These are phyloP conservation scores for Dreissena polymorpha DNA, from an alignment of 1,140 invertebrate species.

Conservation along the genomic window DNA sequence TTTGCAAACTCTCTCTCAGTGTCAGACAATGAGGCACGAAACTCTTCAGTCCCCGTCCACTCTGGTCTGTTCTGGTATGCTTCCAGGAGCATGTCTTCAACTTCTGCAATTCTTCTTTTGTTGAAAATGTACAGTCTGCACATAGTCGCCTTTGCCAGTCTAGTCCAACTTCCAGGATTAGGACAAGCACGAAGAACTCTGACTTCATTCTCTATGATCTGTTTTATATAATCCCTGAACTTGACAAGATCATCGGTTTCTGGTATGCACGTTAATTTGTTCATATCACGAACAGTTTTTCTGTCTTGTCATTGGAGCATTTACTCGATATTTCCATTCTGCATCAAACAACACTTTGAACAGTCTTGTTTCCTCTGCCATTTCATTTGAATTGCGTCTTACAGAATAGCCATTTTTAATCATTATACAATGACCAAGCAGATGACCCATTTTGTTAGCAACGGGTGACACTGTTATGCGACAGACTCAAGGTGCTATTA, in stretches of 20 bases:
- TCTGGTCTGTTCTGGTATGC: constrained; percentile 20
- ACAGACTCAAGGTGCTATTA: neutral
- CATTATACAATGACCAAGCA: constrained; percentile 40
- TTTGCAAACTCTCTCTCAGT: constrained; percentile 28
- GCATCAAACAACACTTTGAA: constrained; percentile 44
- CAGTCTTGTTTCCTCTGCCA: constrained; percentile 13
- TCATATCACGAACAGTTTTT: constrained; percentile 16
- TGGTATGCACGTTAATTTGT: constrained; percentile 6
- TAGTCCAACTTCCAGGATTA: constrained; percentile 4
- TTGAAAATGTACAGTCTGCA: constrained; percentile 40
- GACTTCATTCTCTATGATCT: constrained; percentile 5
- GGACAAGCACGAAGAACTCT: neutral
- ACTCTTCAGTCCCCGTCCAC: constrained; percentile 31
- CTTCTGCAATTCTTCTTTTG: constrained; percentile 38
- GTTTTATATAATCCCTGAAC: constrained; percentile 15
- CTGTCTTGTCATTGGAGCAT: constrained; percentile 21
- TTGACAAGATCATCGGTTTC: constrained; percentile 28
- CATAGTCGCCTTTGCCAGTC: constrained; percentile 22
- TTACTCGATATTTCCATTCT: constrained; percentile 40
- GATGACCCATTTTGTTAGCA: constrained; percentile 19
- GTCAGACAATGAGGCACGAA: constrained; percentile 12
- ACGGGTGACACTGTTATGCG: constrained; percentile 25
- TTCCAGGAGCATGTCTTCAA: constrained; percentile 26
- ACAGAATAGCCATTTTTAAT: constrained; percentile 32
- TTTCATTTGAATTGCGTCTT: constrained; percentile 15